Base-by-base conservation (phyloP, 1,140 invertebrate species). In the Lanistes nyassanus region DNA sequence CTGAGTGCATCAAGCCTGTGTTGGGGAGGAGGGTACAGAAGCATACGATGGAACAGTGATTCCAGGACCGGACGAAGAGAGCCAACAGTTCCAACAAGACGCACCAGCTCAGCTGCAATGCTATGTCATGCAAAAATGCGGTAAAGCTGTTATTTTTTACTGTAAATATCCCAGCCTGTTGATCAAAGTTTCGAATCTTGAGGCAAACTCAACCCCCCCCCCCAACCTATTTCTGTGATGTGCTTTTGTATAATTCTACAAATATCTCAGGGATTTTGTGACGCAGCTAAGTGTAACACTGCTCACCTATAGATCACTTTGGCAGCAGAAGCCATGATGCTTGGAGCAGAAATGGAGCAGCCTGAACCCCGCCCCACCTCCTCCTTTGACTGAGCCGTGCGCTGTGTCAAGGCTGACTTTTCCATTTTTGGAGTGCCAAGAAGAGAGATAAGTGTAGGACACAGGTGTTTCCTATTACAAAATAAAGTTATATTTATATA, bases 31-130 rank as follows among this genome's bases (percentile, higher is more conserved):
- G 96, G 95, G 89, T 97, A 94, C 0, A 97, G 89, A 0, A 97
- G 88, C 94, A 97, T 97, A 51, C 96, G 91, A 89, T 97, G 96
- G 86, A 97, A 97, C 3, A 98, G 90, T 0, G 96, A 96, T 86
- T 98, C 96, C 74, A 98, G 88, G 55, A 97, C 95, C 23, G 96
- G 95, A 26, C 96, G 90, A 70, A 97, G 90, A 16, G 94, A 94
- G 1, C 93, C 93, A 36, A 95, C 93, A 72, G 93, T 93, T 0
- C 96, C 96, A 5, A 97, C 94, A 42, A 97, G 89, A 42, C 95
- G 91, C 0, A 97, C 94, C 71, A 98, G 87, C 86, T 97, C 94
- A 34, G 94, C 94, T 16, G 95, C 94, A 86, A 96, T 96, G 87
- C 95, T 97, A 87, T 47, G 89, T 90, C 82, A 55, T 13, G 58